phyloP scores from a whole-genome alignment of 1,140 invertebrate genomes.

The Drosophila eugracilis region DNA sequence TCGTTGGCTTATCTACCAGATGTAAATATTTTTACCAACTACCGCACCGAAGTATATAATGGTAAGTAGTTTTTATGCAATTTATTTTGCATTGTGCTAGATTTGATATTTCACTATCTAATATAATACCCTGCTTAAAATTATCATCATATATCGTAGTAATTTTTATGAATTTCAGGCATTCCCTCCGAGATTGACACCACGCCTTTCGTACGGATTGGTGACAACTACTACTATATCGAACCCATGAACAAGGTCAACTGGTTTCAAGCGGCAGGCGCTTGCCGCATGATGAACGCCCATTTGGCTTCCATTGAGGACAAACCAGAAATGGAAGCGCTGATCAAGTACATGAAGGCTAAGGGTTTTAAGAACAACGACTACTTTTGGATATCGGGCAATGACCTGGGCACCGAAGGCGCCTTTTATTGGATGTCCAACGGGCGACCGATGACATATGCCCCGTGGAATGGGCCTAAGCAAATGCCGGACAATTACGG shows the following conservation, averaged over 20 bases:
- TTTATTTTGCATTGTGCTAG: too few relatives aligned
- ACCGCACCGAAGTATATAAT: slow-evolving; percentile 70
- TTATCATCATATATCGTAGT: too few relatives aligned
- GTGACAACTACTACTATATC: slow-evolving; percentile 71
- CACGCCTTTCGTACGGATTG: slow-evolving; percentile 62
- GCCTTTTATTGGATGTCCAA: slow-evolving; percentile 72
- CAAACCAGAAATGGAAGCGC: slow-evolving; percentile 67
- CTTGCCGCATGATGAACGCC: slow-evolving; percentile 74
- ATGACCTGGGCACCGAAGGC: slow-evolving; percentile 68
- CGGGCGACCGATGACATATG: slow-evolving; percentile 63
- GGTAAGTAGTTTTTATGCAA: too few relatives aligned
- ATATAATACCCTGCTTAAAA: too few relatives aligned
- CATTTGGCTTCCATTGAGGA: slow-evolving; percentile 70
- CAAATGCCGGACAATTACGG: slow-evolving; percentile 77
- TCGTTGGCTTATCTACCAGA: slow-evolving; percentile 51
- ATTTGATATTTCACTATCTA: too few relatives aligned
- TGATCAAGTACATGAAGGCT: slow-evolving; percentile 61
- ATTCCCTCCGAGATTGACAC: slow-evolving; percentile 70
- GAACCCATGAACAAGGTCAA: slow-evolving; percentile 71
- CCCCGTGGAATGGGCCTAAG: slow-evolving; percentile 64
- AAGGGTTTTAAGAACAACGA: slow-evolving; percentile 71
- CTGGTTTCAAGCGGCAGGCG: slow-evolving; percentile 69
- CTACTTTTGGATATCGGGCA: slow-evolving; percentile 72
- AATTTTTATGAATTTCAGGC: slow-evolving; percentile 33
- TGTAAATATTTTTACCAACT: slow-evolving; percentile 72